Base-by-base conservation (phyloP, 92 coral and sea anemone species). In the Meandrina meandrites region DNA sequence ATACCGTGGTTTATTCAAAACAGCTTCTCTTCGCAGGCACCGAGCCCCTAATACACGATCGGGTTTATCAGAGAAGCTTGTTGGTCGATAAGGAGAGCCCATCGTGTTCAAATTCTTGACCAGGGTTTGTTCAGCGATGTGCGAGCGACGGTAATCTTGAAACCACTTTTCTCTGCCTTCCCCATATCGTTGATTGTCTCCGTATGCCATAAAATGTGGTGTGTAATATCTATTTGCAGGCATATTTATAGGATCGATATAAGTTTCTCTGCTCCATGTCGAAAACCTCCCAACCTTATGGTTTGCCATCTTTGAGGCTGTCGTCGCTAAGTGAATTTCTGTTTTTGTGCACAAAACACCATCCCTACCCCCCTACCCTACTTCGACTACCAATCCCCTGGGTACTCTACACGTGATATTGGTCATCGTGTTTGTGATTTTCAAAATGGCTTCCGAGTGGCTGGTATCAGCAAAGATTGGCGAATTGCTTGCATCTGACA, bases 141-240 rank as follows among this genome's bases (percentile, higher is more conserved):
- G 81, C 31, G 99, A 93, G 17, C 99, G 92, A 11, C 98, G 94
- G 54, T 97, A 97, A 79, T 95, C 98, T 79, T 95, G 96, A 84
- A 97, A 97, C 99, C 99, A 97, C 75, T 91, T 95, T 86, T 91
- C 96, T 58, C 96, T 93, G 0, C 92, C 94, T 47, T 92, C 94
- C 17, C 97, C 98, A 31, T 90, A 94, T 8, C 83, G 87, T 62
- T 91, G 90, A 0, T 82, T 84, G 31, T 88, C 91, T 6, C 96
- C 94, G 35, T 90, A 81, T 17, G 94, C 82, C 78, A 90, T 90
- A 21, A 88, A 87, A 48, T 86, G 90, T 28, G 99, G 98, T 21
- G 92, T 92, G 79, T 95, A 97, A 81, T 92, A 81, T 60, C 94
- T 89, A 68, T 95, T 86, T 11, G 94, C 98, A 14, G 98, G 90